Base-by-base conservation (phyloP, 2,113 vertebrate genomes). In the Pholis gunnellus region DNA sequence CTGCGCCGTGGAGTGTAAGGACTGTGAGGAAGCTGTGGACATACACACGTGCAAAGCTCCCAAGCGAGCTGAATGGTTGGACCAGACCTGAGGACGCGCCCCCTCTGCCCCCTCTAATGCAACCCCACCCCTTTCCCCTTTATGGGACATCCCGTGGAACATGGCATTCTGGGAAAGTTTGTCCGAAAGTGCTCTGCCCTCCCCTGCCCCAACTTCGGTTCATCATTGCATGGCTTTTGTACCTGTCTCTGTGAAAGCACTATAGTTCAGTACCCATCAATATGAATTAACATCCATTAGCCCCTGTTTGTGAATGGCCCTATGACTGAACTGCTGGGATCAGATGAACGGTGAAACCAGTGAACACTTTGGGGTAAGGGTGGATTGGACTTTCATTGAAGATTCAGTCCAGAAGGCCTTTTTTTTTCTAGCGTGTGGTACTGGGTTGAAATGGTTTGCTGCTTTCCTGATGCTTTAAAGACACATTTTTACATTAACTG, bases 31-130 rank as follows among this genome's bases (percentile, higher is more conserved):
- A 87, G 96, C 96, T 14, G 96, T 99, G 92, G 98, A 99, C 3
- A 89, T 99, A 88, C 98, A 99, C 90, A 99, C 98, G 0, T 99
- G 98, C 92, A 99, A 99, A 90, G 97, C 97, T 0, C 97, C 97
- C 5, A 99, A 98, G 90, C 96, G 96, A 82, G 98, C 97, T 0
- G 97, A 98, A 86, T 98, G 98, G 97, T 44, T 97, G 92, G 97
- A 99, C 91, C 97, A 97, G 36, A 97, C 97, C 93, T 96, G 96
- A 89, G 95, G 95, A 17, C 94, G 92, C 38, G 5, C 75, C 79
- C 61, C 94, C 93, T 6, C 93, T 63, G 7, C 42, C 72, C 82
- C 96, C 94, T 34, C 95, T 81, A 93, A 75, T 56, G 75, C 72
- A 56, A 61, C 83, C 87, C 82, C 88, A 52, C 69, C 90, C 87